Percentiles rank a stretch among this genome's conserved stretches.
Evolutionary conservation across 2,113 vertebrate species (phyloP).

Genomic region (Scatophagus argus): DNA sequence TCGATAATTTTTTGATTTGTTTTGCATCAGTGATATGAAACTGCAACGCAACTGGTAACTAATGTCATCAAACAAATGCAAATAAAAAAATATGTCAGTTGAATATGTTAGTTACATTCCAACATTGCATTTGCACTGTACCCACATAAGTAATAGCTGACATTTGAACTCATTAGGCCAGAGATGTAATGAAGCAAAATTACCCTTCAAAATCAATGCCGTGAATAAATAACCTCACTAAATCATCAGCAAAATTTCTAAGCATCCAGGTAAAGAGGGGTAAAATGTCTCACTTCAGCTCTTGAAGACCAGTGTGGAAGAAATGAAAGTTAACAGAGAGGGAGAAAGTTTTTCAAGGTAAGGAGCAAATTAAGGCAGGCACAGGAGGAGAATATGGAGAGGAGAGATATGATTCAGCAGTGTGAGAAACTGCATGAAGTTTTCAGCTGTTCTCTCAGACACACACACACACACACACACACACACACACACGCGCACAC

Average conservation of each 20-base stretch:
- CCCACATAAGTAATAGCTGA: neutral
- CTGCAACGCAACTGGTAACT: neutral
- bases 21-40: neutral
- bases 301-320: neutral
- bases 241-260: neutral
- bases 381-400: slow-evolving; percentile 41
- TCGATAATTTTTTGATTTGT: neutral
- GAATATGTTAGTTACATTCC: no score
- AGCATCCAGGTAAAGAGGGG: slow-evolving; percentile 5
- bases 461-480: slow-evolving; percentile 21
- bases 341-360: slow-evolving; percentile 40
- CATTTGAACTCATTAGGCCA: neutral
- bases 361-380: slow-evolving; percentile 39
- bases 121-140: no score
- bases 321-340: slow-evolving; percentile 6
- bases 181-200: neutral
- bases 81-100: no score
- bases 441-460: slow-evolving; percentile 10
- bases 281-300: slow-evolving; percentile 12
- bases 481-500: neutral
- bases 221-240: neutral
- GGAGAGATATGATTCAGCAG: slow-evolving; percentile 56
- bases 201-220: neutral
- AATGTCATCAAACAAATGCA: neutral
- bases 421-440: slow-evolving; percentile 35